Evolutionary conservation across 2,797 vertebrate genomes (phyloP).

Genomic region (Ctenosaura bakeri): DNA sequence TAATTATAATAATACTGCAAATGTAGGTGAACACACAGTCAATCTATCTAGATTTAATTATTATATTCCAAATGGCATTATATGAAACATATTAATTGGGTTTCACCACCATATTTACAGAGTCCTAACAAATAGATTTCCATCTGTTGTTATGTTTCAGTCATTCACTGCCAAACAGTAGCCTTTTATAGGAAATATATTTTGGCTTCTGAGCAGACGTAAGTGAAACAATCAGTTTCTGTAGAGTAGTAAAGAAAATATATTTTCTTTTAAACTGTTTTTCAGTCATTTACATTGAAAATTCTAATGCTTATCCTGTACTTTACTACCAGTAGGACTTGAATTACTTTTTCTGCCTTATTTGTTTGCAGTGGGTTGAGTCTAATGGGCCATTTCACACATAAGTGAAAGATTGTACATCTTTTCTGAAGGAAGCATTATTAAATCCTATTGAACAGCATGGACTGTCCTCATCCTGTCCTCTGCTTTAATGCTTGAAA

Average conservation of each 20-base stretch:
- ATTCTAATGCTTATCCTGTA: neutral
- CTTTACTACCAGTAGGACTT: neutral
- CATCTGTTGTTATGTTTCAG: slow-evolving; percentile 23
- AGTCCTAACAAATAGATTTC: slow-evolving; percentile 10
- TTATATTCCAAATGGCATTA: slow-evolving; percentile 53
- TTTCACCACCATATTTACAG: slow-evolving; percentile 54
- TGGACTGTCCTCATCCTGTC: neutral
- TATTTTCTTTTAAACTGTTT: slow-evolving; percentile 23
- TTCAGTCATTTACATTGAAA: neutral
- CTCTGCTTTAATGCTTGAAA: neutral
- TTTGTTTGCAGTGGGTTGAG: neutral
- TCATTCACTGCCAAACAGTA: slow-evolving; percentile 16
- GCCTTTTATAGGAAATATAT: slow-evolving; percentile 42
- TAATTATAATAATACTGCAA: slow-evolving; percentile 61
- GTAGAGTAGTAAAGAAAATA: slow-evolving; percentile 4
- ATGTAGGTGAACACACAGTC: slow-evolving; percentile 50
- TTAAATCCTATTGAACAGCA: neutral
- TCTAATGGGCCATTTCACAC: neutral
- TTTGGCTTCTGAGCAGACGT: neutral
- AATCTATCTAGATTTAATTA: slow-evolving; percentile 53
- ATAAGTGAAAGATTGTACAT: neutral
- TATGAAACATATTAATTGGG: slow-evolving; percentile 51
- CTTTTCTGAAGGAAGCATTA: neutral
- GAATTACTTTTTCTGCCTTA: neutral
- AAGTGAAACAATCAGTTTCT: slow-evolving; percentile 30